Base-by-base conservation (phyloP, 2,888 invertebrate species). In the Hartigia nigra region DNA sequence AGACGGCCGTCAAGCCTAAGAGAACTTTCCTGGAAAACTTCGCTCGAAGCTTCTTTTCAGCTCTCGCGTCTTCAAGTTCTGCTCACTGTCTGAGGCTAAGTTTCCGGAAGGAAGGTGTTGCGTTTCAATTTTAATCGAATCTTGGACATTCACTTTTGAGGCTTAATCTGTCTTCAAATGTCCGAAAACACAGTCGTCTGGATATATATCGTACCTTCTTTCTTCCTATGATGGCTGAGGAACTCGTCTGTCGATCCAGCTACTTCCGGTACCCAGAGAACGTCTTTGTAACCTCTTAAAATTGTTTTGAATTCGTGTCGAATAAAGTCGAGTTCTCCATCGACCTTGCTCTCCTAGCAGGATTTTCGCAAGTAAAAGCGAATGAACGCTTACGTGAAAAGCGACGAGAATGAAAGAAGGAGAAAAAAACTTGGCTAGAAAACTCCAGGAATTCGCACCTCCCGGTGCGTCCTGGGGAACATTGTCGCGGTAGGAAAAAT, bases 71-170 rank as follows among this genome's bases (percentile, higher is more conserved):
- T n/a, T 34, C 23, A 11, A 23, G 3, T 75, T 23, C 36, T 23
- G 3, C 14, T n/a, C n/a, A 34, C 72, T 72, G 32, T 72, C 32
- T 55, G 23, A 9, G 23, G 23, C 9, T 34, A n/a, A 75, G 75
- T 32, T 36, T 75, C 75, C 75, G 83, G 84, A 83, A 86, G 85
- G 85, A 88, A 87, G 85, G 82, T 86, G 86, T 85, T 84, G 83
- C 85, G 82, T 86, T 87, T 87, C 88, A 86, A 88, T 88, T 88
- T 87, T 86, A 84, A 88, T 86, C 84, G 85, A 86, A 83, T 83
- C 84, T 80, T 80, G 80, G 81, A 75, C 82, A 81, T 77, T 80
- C 78, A 83, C 82, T 82, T 84, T 83, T 80, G 70, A 80, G 76
- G 79, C 79, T 76, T 77, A 77, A 23, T 5, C 23, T 23, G 82